phyloP scores from a whole-genome alignment of 2,888 invertebrate species.

The Caradrina kadenii region DNA sequence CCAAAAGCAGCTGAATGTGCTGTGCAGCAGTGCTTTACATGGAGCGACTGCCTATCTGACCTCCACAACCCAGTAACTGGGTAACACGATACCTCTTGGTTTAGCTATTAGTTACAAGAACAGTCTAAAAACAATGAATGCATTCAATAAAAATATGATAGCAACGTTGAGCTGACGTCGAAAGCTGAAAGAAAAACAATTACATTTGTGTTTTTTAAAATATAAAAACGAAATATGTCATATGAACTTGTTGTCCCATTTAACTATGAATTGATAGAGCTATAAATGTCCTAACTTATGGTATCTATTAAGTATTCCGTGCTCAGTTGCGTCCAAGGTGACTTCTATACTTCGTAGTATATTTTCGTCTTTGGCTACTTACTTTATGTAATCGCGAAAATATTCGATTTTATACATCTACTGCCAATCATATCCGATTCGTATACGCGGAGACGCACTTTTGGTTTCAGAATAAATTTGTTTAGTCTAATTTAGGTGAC shows the following conservation, averaged over 20 bases:
- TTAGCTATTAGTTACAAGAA: slow-evolving; percentile 8
- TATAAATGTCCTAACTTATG: slow-evolving; percentile 51
- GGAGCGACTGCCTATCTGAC: no score
- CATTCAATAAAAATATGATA: slow-evolving; percentile 16
- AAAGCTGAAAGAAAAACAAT: slow-evolving; percentile 19
- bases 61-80: no score
- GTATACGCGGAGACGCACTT: slow-evolving; percentile 3
- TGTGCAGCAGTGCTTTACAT: no score
- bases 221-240: slow-evolving; percentile 25
- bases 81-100: no score
- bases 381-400: slow-evolving; percentile 37
- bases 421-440: slow-evolving; percentile 8
- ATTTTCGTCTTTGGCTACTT: slow-evolving; percentile 33
- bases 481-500: background rate
- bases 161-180: background rate
- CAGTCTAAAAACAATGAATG: slow-evolving; percentile 18
- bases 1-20: no score
- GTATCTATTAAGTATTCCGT: slow-evolving; percentile 41
- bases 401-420: slow-evolving; percentile 24
- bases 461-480: slow-evolving; percentile 1
- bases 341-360: slow-evolving; percentile 33
- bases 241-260: slow-evolving; percentile 43
- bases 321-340: slow-evolving; percentile 53
- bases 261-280: slow-evolving; percentile 46
- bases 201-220: slow-evolving; percentile 21